Percentiles rank a stretch among this genome's conserved stretches.
Evolutionary conservation across 2,888 invertebrate genomes (phyloP).

Genomic region (Heterodera filipjevi): DNA sequence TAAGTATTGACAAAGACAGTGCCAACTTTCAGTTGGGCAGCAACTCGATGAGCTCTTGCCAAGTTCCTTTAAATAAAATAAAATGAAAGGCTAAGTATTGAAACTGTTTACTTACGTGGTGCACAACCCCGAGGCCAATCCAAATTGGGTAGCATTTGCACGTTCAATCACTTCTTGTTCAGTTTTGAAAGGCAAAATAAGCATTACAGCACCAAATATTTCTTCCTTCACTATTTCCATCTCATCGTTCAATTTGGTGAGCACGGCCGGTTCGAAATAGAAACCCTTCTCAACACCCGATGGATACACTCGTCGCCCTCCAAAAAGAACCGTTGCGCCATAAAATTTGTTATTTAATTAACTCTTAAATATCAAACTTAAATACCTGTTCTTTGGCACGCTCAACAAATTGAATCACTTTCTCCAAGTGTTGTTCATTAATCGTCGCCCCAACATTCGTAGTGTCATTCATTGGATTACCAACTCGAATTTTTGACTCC

Average conservation of each 20-base stretch:
- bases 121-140: slow-evolving; percentile 71
- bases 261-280: slow-evolving; percentile 70
- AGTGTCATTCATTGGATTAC: slow-evolving; percentile 53
- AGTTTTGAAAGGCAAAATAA: slow-evolving; percentile 68
- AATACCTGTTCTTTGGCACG: slow-evolving; percentile 63
- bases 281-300: slow-evolving; percentile 66
- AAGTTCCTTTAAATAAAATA: slow-evolving; percentile 53
- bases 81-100: background rate
- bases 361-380: slow-evolving; percentile 34
- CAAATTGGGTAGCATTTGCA: slow-evolving; percentile 70
- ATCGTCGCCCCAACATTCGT: slow-evolving; percentile 71
- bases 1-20: slow-evolving; percentile 71
- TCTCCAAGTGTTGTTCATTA: slow-evolving; percentile 68
- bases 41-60: slow-evolving; percentile 69
- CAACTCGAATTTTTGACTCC: slow-evolving; percentile 48
- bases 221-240: slow-evolving; percentile 70
- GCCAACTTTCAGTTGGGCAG: slow-evolving; percentile 68
- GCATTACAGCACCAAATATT: slow-evolving; percentile 70
- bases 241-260: slow-evolving; percentile 65
- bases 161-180: slow-evolving; percentile 70
- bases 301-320: slow-evolving; percentile 68
- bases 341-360: slow-evolving; percentile 48
- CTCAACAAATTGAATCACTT: slow-evolving; percentile 68
- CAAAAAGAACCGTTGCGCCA: slow-evolving; percentile 69
- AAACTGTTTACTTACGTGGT: slow-evolving; percentile 68